Percentiles rank a stretch among this genome's conserved stretches.
phyloP scores from a whole-genome alignment of 2,113 vertebrate genomes.

The Indicator indicator region DNA sequence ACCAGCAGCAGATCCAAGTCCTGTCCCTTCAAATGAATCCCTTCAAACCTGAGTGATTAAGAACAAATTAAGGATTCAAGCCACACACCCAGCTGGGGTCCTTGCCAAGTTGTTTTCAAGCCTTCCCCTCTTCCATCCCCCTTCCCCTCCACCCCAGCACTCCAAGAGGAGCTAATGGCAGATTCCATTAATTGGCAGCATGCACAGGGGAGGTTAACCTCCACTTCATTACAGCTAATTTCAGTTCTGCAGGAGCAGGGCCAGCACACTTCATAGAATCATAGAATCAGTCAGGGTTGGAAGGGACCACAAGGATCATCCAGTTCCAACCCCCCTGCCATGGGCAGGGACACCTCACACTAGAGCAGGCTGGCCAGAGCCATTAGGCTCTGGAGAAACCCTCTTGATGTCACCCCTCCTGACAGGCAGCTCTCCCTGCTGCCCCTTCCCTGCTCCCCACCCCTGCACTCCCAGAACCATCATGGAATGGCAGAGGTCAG shows the following conservation, averaged over 20 bases:
- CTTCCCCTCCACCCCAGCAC: neutral
- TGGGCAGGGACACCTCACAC: too few relatives aligned
- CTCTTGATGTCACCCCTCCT: neutral
- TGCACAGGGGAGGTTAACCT: slow-evolving; percentile 46
- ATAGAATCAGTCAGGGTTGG: too few relatives aligned
- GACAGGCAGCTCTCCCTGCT: neutral
- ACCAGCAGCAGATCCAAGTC: slow-evolving; percentile 18
- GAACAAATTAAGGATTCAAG: slow-evolving; percentile 52
- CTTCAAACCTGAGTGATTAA: slow-evolving; percentile 6
- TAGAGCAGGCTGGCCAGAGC: too few relatives aligned
- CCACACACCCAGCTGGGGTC: neutral
- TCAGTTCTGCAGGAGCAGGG: neutral
- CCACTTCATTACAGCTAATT: slow-evolving; percentile 62
- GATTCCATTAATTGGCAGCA: slow-evolving; percentile 25
- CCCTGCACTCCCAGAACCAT: rapidly evolving
- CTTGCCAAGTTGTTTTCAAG: slow-evolving; percentile 44
- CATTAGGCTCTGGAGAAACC: neutral
- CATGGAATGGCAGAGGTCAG: too few relatives aligned
- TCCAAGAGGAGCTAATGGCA: slow-evolving; percentile 37
- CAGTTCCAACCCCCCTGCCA: too few relatives aligned
- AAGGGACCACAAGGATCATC: too few relatives aligned
- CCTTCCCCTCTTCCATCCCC: neutral
- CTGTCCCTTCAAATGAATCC: neutral
- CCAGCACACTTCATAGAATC: neutral
- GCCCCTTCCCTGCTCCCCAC: neutral